Evolutionary conservation across 37 sponge, comb jelly and placozoan genomes (phyloP).

Genomic region (Cliona cf. orientalis): DNA sequence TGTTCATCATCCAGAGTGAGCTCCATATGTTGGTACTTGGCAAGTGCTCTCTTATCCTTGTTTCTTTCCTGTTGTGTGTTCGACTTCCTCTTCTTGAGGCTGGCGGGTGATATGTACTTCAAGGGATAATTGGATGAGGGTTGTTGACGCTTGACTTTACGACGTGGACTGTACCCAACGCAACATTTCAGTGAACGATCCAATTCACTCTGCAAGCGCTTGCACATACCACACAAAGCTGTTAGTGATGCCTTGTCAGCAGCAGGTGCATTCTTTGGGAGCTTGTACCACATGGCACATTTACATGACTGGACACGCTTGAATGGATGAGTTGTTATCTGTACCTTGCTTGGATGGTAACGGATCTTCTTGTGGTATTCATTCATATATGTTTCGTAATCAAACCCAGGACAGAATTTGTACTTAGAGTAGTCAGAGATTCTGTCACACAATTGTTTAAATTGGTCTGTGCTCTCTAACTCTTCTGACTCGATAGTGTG

Average conservation of each 20-base stretch:
- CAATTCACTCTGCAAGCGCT: too few species aligned
- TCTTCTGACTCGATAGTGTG: too few species aligned
- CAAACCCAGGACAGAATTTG: too few species aligned
- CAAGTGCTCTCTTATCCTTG: too few species aligned
- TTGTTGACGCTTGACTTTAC: too few species aligned
- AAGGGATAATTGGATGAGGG: neutral
- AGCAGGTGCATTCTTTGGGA: conserved; percentile 11
- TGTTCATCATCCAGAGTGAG: neutral
- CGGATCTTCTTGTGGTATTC: conserved; percentile 13
- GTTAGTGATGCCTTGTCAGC: too few species aligned
- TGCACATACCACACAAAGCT: too few species aligned
- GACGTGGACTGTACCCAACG: too few species aligned
- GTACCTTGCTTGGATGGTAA: conserved; percentile 18
- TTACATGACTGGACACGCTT: conserved; percentile 17
- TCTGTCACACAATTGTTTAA: neutral
- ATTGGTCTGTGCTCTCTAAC: too few species aligned
- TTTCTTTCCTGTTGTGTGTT: neutral
- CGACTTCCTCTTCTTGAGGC: neutral
- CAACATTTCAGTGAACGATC: too few species aligned
- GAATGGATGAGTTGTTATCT: conserved; percentile 13
- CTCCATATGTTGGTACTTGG: neutral
- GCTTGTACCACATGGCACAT: conserved; percentile 13
- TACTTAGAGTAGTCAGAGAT: neutral
- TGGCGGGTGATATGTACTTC: too few species aligned
- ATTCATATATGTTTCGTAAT: neutral